A percentile compares a stretch with the other conserved stretches of the same genome.
These are phyloP conservation scores for Oedothorax gibbosus DNA, from an alignment of 1,140 invertebrate genomes.

Conservation along the genomic window DNA sequence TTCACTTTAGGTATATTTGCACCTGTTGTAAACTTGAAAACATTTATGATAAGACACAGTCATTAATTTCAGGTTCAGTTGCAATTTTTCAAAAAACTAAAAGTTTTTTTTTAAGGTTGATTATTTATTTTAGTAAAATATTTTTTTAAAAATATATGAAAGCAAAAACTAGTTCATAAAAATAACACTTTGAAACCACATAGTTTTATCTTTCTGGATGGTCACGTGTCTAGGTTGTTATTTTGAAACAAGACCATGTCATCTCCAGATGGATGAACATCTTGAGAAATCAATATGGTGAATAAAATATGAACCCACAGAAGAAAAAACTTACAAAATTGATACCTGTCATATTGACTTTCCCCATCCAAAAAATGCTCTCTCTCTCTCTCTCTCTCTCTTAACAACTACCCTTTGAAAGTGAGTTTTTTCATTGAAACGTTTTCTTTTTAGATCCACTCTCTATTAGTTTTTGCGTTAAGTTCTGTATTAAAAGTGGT, in stretches of 20 bases:
- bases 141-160: no score
- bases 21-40: no score
- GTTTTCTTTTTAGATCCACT: conserved; percentile 20
- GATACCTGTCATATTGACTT: conserved; percentile 46
- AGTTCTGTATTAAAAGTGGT: background rate
- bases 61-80: no score
- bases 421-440: background rate
- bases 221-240: conserved; percentile 29
- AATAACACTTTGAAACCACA: background rate
- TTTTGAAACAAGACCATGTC: conserved; percentile 37
- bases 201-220: background rate
- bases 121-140: no score
- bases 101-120: no score
- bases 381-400: background rate
- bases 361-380: background rate
- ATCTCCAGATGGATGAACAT: conserved; percentile 38
- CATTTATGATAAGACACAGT: no score
- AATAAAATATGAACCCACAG: conserved; percentile 23
- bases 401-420: background rate
- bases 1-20: no score
- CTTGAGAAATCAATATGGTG: conserved; percentile 34
- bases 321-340: conserved; percentile 25
- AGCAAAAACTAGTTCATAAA: no score
- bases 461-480: background rate
- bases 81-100: no score